Evolutionary conservation across 2,797 vertebrate species (phyloP), one percentile per base, ranked within the genome.

Genomic region (Neosilurus hyrtlii): DNA sequence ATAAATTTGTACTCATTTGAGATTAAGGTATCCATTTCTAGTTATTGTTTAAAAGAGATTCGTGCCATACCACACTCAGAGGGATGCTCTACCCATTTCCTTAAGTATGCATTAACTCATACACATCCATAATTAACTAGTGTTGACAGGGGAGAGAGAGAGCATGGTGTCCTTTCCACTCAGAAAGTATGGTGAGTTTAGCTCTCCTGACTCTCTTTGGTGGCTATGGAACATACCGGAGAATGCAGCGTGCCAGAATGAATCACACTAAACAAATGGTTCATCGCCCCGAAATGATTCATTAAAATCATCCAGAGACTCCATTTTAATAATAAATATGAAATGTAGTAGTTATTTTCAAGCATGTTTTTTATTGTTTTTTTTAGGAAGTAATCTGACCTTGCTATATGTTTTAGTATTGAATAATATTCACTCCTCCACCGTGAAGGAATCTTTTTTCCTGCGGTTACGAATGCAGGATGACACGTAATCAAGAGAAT

Each of bases 401-500:
- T 77, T 59, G 61, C 14, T 66, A 61, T 75, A 77, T 76, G 16
- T 57, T 57, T 22, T 63, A 35, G 20, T 51, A 26, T 49, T 24
- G 52, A 22, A 26, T 77, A 65, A 22, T 43, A 26, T 76, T 68
- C 54, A 2, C 73, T 51, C 63, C 24, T 52, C 16, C 16, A 20
- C 24, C 4, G 61, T 52, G 10, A n/a, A 30, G 24, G 37, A 78
- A 26, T 51, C 14, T 26, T 77, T 51, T 54, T n/a, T 26, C 35
- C 61, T 24, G 30, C 9, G 24, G 61, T 78, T 63, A 65, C 76
- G 65, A 16, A 65, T 65, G 9, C 49, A 65, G 0, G 7, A 26
- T 79, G 76, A 79, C 43, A 66, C 30, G 43, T 52, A 65, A 79
- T 79, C 61, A 66, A 51, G 59, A 78, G 37, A 24, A n/a, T 20